A percentile compares a stretch with the other conserved stretches of the same genome.
phyloP scores from a whole-genome alignment of 2,888 invertebrate species.

The Tanytarsus gracilentus region DNA sequence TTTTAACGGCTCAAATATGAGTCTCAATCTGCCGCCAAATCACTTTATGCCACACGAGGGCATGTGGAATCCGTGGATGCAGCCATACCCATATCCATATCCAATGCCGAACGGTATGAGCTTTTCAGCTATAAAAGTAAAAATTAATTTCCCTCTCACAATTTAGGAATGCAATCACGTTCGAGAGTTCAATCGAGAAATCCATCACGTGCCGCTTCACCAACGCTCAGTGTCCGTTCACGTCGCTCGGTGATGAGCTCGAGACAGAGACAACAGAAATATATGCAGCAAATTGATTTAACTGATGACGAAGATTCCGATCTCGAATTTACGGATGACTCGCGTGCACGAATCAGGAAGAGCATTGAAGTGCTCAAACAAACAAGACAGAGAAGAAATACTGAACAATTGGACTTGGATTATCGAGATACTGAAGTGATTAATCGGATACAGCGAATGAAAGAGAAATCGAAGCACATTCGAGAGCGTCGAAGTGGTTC shows the following conservation, averaged over 20 bases:
- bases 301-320: constrained; percentile 57
- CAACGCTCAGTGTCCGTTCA: constrained; percentile 59
- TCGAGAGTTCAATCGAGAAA: constrained; percentile 50
- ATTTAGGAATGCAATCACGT: constrained; percentile 35
- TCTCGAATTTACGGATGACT: constrained; percentile 38
- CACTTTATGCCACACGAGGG: constrained; percentile 36
- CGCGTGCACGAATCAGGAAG: constrained; percentile 40
- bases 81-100: constrained; percentile 40
- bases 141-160: background rate
- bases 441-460: constrained; percentile 20
- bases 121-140: background rate
- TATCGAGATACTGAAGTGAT: constrained; percentile 30
- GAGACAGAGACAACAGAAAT: constrained; percentile 43
- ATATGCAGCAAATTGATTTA: constrained; percentile 45
- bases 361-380: background rate
- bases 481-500: constrained; percentile 24
- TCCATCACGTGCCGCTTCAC: constrained; percentile 57
- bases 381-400: background rate
- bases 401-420: constrained; percentile 16
- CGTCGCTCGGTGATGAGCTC: constrained; percentile 57
- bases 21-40: constrained; percentile 46
- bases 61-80: constrained; percentile 32
- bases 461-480: constrained; percentile 26
- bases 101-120: constrained; percentile 40
- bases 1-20: constrained; percentile 48